Base-by-base conservation (phyloP, 1,140 invertebrate genomes). In the Drosophila elegans region DNA sequence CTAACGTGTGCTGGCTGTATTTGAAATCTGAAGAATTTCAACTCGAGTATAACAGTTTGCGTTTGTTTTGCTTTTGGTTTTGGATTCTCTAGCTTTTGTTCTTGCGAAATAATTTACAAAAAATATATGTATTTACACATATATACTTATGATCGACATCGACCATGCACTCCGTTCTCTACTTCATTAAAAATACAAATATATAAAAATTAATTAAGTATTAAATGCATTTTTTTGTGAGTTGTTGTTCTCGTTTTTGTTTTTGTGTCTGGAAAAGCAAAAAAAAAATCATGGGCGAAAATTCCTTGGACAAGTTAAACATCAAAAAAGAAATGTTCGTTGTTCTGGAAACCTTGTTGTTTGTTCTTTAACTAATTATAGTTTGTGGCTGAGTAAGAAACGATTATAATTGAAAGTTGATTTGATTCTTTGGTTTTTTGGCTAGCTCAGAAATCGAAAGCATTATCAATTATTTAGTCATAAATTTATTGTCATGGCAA, bases 331-430 rank as follows among this genome's bases (percentile, higher is more conserved):
- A 45, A 85, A 79, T 90, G 36, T 91, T 91, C 90, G 90, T 91
- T 91, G 90, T 91, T 74, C 64, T 74, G 90, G 90, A 91, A 91
- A 91, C 90, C 90, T 91, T 91, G 84, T 91, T 91, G 84, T 72
- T 55, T 61, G 42, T 48, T 84, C 29, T 62, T 59, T 9, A 64
- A 42, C 76, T 27, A 52, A 61, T 66, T 67, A 21, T 55, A 45
- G 39, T 57, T 42, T 66, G 46, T 36, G 53, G 41, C 45, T 62
- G 51, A 71, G 36, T 54, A 25, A 39, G 54, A 78, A 69, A 84
- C 41, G 74, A 83, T 76, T 75, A 41, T 41, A 84, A 76, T 63
- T 71, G 62, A 79, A 51, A 79, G 46, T 71, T 57, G 32, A 69
- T 42, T 34, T 59, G 41, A 56, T 36, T 61, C 52, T 56, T 44